phyloP scores from a whole-genome alignment of 2,113 vertebrate genomes.

The Tympanuchus pallidicinctus region DNA sequence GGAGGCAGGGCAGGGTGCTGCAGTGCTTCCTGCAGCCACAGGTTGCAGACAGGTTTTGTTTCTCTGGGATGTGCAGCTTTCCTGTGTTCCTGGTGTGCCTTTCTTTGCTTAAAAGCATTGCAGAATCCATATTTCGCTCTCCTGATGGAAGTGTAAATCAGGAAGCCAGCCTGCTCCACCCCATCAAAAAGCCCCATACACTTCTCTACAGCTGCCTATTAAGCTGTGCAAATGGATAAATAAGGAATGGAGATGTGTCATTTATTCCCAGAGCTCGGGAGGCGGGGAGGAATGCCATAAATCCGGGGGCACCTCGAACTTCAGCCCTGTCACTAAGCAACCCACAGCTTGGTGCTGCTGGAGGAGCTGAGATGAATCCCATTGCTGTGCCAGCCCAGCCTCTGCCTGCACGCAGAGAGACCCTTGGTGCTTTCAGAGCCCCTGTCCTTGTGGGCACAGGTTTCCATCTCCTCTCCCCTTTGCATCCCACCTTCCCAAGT shows the following conservation, averaged over 20 bases:
- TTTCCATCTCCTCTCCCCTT: rapidly evolving
- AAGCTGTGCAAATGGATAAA: constrained; percentile 44
- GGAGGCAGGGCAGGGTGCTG: not conserved
- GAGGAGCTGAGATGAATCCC: not conserved
- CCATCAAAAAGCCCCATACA: not conserved
- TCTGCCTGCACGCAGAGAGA: not conserved
- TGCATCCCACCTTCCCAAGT: not conserved
- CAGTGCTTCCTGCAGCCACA: not conserved
- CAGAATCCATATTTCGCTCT: not conserved
- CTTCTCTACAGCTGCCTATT: constrained; percentile 6
- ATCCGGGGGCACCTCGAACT: not conserved
- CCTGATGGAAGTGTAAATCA: constrained; percentile 1
- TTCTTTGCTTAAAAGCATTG: not conserved
- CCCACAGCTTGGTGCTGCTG: not conserved
- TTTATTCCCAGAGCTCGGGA: not conserved
- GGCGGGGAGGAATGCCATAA: not conserved
- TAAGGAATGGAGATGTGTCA: constrained; percentile 34
- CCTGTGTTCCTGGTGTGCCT: not conserved
- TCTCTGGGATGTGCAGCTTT: not conserved
- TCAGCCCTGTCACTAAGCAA: not conserved
- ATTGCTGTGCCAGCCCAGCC: not conserved
- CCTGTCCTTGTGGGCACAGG: not conserved
- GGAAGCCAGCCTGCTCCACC: not conserved
- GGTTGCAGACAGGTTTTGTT: too few relatives aligned
- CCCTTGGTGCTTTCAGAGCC: rapidly evolving